Base-by-base conservation (phyloP, 2,888 invertebrate genomes). In the Xestia xanthographa region DNA sequence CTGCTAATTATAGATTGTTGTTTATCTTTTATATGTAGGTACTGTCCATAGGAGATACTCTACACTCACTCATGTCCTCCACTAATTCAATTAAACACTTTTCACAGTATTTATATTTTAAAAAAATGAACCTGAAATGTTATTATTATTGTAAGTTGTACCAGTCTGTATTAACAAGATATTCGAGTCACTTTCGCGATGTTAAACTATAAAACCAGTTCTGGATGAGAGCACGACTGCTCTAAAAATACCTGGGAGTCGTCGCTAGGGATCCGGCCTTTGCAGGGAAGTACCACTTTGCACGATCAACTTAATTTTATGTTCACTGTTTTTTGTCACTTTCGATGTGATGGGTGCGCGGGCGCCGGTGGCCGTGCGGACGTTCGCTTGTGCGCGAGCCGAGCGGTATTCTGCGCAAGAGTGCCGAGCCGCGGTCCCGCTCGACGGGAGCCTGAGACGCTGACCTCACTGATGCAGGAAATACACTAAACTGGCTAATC, bases 201-300 rank as follows among this genome's bases (percentile, higher is more conserved):
- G 86, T 87, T 86, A 84, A 88, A 85, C 89, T 89, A 88, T 88
- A 89, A 87, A 95, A 95, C 94, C 94, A 90, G 95, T 95, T 94
- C 80, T 88, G 84, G 84, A 85, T 79, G 86, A 82, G 74, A 86
- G 86, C 80, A 81, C 84, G 88, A 85, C 71, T 84, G 85, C 86
- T 91, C 91, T 95, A 93, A 93, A 95, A 94, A 95, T 95, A 95
- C 94, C 95, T 93, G 91, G 87, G 84, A 87, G 86, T 88, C 82
- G 92, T 90, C 78, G 56, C 65, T 48, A 86, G 86, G 89, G 88
- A 86, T 90, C 89, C 90, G 86, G 84, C 84, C 82, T 89, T 77
- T 78, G 77, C 83, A 86, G 81, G 87, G 88, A 89, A 87, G 90
- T 85, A 84, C 80, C 89, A 92, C 92, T 91, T 90, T 87, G 72